Percentiles rank a stretch among this genome's conserved stretches.
These are phyloP conservation scores for Mycetomoellerius zeteki DNA, from an alignment of 1,140 invertebrate species.

Conservation along the genomic window DNA sequence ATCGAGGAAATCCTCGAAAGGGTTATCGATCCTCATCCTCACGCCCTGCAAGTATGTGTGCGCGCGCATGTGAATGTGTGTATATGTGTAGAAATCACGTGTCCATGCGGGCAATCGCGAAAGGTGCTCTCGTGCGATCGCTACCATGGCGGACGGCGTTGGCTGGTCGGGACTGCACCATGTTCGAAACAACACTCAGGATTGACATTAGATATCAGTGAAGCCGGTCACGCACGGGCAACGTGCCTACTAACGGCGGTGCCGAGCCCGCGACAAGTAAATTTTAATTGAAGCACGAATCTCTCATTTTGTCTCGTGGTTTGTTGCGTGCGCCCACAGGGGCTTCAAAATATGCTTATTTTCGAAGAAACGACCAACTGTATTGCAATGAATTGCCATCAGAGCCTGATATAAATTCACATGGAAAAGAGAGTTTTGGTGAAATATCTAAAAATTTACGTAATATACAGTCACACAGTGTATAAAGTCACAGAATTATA, in stretches of 20 bases:
- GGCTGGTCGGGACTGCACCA: constrained; percentile 33
- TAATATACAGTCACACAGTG: too few species aligned
- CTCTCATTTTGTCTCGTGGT: constrained; percentile 53
- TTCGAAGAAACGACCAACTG: neutral
- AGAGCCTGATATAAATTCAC: neutral
- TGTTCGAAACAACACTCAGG: constrained; percentile 66
- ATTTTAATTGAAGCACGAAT: constrained; percentile 71
- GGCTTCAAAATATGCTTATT: neutral
- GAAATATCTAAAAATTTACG: neutral
- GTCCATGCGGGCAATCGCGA: constrained; percentile 11
- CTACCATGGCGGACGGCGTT: constrained; percentile 21
- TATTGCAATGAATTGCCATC: neutral
- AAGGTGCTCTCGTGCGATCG: constrained; percentile 21
- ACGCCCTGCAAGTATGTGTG: constrained; percentile 16
- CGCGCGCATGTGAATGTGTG: neutral
- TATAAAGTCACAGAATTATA: too few species aligned
- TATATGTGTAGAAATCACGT: constrained; percentile 68
- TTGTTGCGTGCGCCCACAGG: constrained; percentile 39
- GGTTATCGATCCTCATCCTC: constrained; percentile 58
- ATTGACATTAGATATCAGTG: constrained; percentile 73
- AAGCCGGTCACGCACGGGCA: constrained; percentile 66
- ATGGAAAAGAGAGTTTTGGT: too few species aligned
- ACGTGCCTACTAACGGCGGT: constrained; percentile 41
- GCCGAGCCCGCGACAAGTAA: constrained; percentile 46
- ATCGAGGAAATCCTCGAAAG: constrained; percentile 76